Base-by-base conservation (phyloP, 2,888 invertebrate genomes). In the Amblyjoppa fuscipennis region DNA sequence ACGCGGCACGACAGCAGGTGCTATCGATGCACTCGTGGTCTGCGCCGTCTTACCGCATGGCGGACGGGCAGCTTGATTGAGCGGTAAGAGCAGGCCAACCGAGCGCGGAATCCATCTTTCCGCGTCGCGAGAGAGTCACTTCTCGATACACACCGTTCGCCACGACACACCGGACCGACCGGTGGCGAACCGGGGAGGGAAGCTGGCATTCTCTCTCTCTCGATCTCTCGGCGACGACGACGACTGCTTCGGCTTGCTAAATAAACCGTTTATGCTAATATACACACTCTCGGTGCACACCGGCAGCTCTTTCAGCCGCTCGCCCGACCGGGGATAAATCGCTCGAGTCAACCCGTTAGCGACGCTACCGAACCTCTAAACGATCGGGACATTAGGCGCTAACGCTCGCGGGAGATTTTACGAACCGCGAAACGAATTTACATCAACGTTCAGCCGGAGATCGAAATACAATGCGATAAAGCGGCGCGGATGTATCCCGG, bases 211-310 rank as follows among this genome's bases (percentile, higher is more conserved):
- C 64, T 69, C 64, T 16, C 45, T 49, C 45, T 49, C 45, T 16
- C 45, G 1, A 16, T 13, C 45, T 16, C 13, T 4, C 45, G 45
- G 16, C 45, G 45, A 49, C 81, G 74, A 75, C 78, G 41, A 56
- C 73, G 69, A 64, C 61, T 66, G 68, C 77, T 66, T 25, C 64
- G 11, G 78, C 45, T 45, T 56, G 84, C 87, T 90, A 89, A 87
- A 90, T 90, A 89, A 89, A 89, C 89, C 89, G 88, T 88, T 91
- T 88, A 90, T 90, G 90, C 89, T 89, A 90, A 91, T 90, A 91
- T 90, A 71, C 82, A 84, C 61, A 77, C 76, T 77, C 56, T 68
- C 66, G 31, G 49, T 45, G 16, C 13, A 16, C 41, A 56, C 51
- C 45, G 64, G 61, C 56, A 20, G 71, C 71, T 61, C 41, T 66